These are phyloP conservation scores for Willowsia nigromaculata DNA, from an alignment of 2,888 invertebrate genomes.

Conservation along the genomic window DNA sequence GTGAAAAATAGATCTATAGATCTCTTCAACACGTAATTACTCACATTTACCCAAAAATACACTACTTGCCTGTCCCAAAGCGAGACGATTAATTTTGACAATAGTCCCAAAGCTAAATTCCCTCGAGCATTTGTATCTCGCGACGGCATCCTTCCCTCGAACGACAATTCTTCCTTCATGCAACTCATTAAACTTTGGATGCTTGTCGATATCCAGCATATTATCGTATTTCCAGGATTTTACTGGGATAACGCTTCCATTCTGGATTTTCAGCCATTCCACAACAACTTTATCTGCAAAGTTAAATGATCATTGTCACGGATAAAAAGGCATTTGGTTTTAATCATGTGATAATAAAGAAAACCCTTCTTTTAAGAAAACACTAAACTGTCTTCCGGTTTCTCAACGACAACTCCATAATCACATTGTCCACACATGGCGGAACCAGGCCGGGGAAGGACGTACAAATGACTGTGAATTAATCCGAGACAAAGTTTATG, in stretches of 20 bases:
- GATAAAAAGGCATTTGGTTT: neutral
- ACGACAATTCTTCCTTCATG: conserved; percentile 49
- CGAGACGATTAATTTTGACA: conserved; percentile 17
- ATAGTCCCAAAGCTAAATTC: conserved; percentile 50
- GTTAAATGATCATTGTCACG: neutral
- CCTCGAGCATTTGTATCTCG: neutral
- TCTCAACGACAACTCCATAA: conserved; percentile 56
- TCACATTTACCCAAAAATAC: too few species aligned
- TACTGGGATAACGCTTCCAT: neutral
- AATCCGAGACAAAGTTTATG: conserved; percentile 56
- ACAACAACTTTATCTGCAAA: conserved; percentile 34
- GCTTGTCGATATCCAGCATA: conserved; percentile 34
- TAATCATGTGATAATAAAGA: conserved; percentile 1
- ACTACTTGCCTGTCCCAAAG: conserved; percentile 54
- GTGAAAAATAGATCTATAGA: too few species aligned
- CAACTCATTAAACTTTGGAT: conserved; percentile 51
- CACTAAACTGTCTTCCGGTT: conserved; percentile 26
- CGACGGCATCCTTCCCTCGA: neutral
- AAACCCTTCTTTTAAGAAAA: neutral
- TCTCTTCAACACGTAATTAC: too few species aligned
- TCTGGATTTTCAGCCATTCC: conserved; percentile 42
- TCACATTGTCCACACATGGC: conserved; percentile 44
- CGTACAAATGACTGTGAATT: conserved; percentile 65
- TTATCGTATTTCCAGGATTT: conserved; percentile 1
- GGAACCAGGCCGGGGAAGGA: conserved; percentile 1